These are phyloP conservation scores for Protonibea diacanthus DNA, from an alignment of 2,797 vertebrate species.

Conservation along the genomic window DNA sequence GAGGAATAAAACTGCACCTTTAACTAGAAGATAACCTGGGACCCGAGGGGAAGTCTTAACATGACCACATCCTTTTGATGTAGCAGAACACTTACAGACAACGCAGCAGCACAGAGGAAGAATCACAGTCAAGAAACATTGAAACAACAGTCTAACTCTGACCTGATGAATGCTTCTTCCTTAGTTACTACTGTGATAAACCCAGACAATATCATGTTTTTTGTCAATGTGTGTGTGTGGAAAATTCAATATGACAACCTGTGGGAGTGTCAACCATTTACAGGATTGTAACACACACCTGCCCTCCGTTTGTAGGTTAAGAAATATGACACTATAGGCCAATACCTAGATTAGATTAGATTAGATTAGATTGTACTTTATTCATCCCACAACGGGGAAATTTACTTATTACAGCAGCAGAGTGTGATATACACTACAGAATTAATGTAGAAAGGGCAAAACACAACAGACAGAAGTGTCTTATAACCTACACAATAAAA, in stretches of 20 bases:
- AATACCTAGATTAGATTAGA: background rate
- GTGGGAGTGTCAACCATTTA: background rate
- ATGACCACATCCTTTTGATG: background rate
- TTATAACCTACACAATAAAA: too few relatives aligned
- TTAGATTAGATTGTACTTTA: too few relatives aligned
- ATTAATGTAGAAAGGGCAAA: too few relatives aligned
- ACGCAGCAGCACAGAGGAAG: background rate
- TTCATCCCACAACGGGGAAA: too few relatives aligned
- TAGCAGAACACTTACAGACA: background rate
- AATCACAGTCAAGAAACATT: background rate
- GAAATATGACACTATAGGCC: constrained; percentile 35
- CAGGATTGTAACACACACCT: background rate
- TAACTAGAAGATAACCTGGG: background rate
- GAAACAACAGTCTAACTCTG: too few relatives aligned
- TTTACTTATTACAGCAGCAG: too few relatives aligned
- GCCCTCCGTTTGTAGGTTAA: background rate
- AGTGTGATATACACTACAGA: too few relatives aligned
- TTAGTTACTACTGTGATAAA: background rate
- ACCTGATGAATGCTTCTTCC: background rate
- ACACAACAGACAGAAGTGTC: too few relatives aligned
- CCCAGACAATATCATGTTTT: background rate
- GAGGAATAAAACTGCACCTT: background rate
- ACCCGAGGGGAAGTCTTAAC: background rate
- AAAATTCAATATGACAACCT: background rate
- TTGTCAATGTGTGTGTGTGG: too few relatives aligned